Percentiles rank a stretch among this genome's conserved stretches.
Evolutionary conservation across 2,888 invertebrate species (phyloP).

Genomic region (Dryobota labecula): DNA sequence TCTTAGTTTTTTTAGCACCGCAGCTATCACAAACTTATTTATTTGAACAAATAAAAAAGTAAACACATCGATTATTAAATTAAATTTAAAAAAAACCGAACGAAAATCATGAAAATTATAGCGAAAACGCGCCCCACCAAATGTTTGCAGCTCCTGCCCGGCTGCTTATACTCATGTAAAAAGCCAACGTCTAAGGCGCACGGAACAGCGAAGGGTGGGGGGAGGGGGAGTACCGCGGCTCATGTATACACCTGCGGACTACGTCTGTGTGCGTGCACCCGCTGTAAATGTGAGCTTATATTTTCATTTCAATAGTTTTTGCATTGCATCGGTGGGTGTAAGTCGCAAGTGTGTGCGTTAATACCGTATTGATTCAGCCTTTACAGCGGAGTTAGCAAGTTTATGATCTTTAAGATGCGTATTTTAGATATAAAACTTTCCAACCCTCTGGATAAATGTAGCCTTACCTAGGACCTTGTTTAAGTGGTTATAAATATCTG

Average conservation of each 20-base stretch:
- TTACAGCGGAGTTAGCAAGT: slow-evolving; percentile 82
- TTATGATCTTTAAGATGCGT: slow-evolving; percentile 82
- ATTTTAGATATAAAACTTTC: slow-evolving; percentile 63
- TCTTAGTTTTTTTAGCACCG: background rate
- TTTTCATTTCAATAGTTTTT: slow-evolving; percentile 90
- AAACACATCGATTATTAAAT: background rate
- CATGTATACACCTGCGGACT: slow-evolving; percentile 80
- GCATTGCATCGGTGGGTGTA: slow-evolving; percentile 83
- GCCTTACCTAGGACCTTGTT: slow-evolving; percentile 7
- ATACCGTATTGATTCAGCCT: slow-evolving; percentile 88
- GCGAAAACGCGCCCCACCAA: slow-evolving; percentile 62
- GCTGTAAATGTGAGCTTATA: slow-evolving; percentile 82
- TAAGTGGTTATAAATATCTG: slow-evolving; percentile 47
- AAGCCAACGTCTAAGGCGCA: slow-evolving; percentile 90
- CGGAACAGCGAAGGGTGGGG: slow-evolving; percentile 66
- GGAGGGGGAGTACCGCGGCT: slow-evolving; percentile 72
- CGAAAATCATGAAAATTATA: slow-evolving; percentile 33
- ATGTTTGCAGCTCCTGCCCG: slow-evolving; percentile 77
- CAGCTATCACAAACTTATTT: background rate
- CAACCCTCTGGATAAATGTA: slow-evolving; percentile 25
- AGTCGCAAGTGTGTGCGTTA: slow-evolving; percentile 83
- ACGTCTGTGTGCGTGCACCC: slow-evolving; percentile 73
- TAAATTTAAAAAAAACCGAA: background rate
- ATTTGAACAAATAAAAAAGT: background rate
- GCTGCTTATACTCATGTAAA: slow-evolving; percentile 88